A percentile compares a stretch with the other conserved stretches of the same genome.
These are phyloP conservation scores for Athalia rosae DNA, from an alignment of 2,888 invertebrate genomes.

Conservation along the genomic window DNA sequence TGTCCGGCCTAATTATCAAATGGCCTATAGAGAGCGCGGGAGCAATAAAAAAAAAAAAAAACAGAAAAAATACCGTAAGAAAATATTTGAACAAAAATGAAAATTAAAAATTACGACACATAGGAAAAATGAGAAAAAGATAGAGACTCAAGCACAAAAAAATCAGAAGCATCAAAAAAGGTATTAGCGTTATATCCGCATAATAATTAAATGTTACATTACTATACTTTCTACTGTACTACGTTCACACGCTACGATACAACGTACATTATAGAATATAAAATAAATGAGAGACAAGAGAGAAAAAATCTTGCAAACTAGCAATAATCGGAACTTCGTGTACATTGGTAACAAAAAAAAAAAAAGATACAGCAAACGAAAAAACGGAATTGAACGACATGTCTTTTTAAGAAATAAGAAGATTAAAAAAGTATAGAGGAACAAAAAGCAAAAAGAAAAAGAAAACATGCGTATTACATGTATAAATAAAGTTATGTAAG, in stretches of 20 bases:
- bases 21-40: conserved; percentile 36
- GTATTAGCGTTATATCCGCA: no score
- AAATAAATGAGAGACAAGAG: background rate
- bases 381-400: conserved; percentile 13
- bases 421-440: conserved; percentile 37
- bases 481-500: conserved; percentile 40
- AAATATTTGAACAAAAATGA: no score
- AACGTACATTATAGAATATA: background rate
- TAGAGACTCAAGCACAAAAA: no score
- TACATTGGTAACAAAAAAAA: conserved; percentile 58
- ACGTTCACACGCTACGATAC: no score
- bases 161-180: no score
- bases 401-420: background rate
- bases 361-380: conserved; percentile 43
- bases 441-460: conserved; percentile 31
- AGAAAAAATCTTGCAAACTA: conserved; percentile 65
- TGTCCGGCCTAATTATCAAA: no score
- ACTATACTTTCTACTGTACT: no score
- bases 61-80: conserved; percentile 27
- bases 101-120: no score
- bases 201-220: no score
- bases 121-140: no score
- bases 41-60: conserved; percentile 42
- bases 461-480: conserved; percentile 51
- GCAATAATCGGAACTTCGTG: conserved; percentile 66